Base-by-base conservation (phyloP, 2,113 vertebrate species). In the Holacanthus passer region DNA sequence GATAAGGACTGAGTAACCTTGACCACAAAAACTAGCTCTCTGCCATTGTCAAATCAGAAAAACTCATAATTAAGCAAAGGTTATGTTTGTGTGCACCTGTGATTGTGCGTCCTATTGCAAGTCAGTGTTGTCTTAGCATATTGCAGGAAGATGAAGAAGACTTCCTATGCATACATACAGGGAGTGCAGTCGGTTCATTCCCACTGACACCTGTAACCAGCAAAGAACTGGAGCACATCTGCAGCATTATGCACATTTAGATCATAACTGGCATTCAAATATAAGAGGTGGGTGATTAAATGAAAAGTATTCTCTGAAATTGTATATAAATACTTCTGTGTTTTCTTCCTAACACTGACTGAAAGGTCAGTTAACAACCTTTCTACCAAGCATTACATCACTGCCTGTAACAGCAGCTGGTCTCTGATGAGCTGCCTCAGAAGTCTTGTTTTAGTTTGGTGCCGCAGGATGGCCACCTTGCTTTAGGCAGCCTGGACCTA, bases 381-480 rank as follows among this genome's bases (percentile, higher is more conserved):
- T 62, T 65, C 19, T 32, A 16, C 31, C 13, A 6, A 31, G 9
- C 20, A n/a, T 16, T 73, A 45, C 39, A 82, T 73, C 65, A 20
- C 35, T 59, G 7, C 35, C 39, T 73, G 20, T 63, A 39, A 41
- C n/a, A 68, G 4, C 16, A 58, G 48, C 11, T 35, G 20, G 7
- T 79, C 50, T 73, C 20, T 24, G 2, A 27, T 41, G 37, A 71
- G 20, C 5, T 59, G 48, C 29, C 59, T 63, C 24, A 56, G 9
- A 75, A 48, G 22, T 41, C 35, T 47, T 32, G 13, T 52, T 74
- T 68, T 67, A 45, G n/a, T 24, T 48, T 62, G 48, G 52, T 19
- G 17, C 80, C 82, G 78, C 69, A 79, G 67, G 84, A 83, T 81
- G 77, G 77, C 85, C 76, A 69, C 66, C 50, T 85, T 63, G 66